Percentiles rank a stretch among this genome's conserved stretches.
Evolutionary conservation across 2,797 vertebrate species (phyloP).

Genomic region (Bovichtus diacanthus): DNA sequence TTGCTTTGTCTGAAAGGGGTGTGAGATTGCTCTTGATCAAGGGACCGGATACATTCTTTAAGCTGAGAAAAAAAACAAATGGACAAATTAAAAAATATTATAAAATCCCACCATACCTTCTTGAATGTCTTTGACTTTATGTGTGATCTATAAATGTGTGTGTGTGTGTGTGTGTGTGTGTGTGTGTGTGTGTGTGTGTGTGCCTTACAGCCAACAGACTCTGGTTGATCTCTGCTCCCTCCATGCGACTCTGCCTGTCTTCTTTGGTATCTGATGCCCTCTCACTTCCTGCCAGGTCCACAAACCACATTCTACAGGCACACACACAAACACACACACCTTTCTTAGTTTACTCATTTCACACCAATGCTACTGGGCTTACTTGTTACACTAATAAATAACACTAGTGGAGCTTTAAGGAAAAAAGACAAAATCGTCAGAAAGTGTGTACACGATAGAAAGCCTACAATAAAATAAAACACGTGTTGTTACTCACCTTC

Average conservation of each 20-base stretch:
- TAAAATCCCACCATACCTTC: neutral
- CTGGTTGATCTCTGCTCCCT: constrained; percentile 95
- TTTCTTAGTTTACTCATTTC: constrained; percentile 10
- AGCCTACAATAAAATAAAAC: neutral
- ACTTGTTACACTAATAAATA: neutral
- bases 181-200: neutral
- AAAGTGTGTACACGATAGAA: neutral
- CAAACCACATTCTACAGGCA: constrained; percentile 90
- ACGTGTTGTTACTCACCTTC: constrained; percentile 82
- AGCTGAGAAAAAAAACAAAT: constrained; percentile 79
- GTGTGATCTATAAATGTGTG: neutral
- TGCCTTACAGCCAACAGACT: constrained; percentile 92
- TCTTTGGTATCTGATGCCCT: constrained; percentile 92
- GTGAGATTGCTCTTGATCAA: constrained; percentile 91
- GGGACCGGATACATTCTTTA: constrained; percentile 93
- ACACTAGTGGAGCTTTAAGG: neutral
- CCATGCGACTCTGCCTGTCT: constrained; percentile 91
- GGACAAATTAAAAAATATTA: neutral
- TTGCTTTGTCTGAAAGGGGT: constrained; percentile 96
- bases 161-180: neutral
- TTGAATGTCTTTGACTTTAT: constrained; percentile 3
- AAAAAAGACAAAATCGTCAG: neutral
- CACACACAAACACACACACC: constrained; percentile 26
- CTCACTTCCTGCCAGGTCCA: constrained; percentile 96
- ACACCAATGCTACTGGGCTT: neutral